Percentiles rank a stretch among this genome's conserved stretches.
phyloP scores from a whole-genome alignment of 2,113 vertebrate species.

The Amphilophus citrinellus region DNA sequence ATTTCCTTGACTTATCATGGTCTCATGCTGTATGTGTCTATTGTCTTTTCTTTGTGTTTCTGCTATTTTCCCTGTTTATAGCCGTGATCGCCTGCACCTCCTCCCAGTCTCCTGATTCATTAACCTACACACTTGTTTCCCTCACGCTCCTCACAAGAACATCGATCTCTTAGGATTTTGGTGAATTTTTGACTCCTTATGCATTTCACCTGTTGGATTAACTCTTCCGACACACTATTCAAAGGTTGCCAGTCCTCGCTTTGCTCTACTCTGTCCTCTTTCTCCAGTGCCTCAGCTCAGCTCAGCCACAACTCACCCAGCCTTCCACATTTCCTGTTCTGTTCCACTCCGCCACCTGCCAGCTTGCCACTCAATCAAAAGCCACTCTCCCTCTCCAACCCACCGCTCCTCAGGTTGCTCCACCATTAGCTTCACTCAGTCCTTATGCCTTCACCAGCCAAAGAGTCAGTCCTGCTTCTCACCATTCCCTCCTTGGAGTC shows the following conservation, averaged over 20 bases:
- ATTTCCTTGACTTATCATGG: not conserved
- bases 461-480: not conserved
- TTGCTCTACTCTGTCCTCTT: not conserved
- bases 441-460: not conserved
- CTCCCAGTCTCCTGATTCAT: not conserved
- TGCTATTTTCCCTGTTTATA: not conserved
- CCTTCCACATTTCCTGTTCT: not conserved
- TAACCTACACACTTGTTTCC: not conserved
- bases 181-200: not conserved
- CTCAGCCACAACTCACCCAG: not conserved
- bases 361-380: slow-evolving; percentile 13
- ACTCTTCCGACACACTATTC: not conserved
- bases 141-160: not conserved
- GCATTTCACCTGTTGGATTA: not conserved
- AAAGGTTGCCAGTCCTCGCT: not conserved
- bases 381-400: not conserved
- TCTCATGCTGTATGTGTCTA: not conserved
- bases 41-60: not conserved
- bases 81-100: not conserved
- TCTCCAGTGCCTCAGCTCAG: not conserved
- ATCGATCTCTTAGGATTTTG: not conserved
- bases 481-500: not conserved
- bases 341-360: not conserved
- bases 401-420: not conserved
- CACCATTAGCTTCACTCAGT: not conserved